Conservation (phyloP, 2,888 invertebrate genomes). For the Andrena praecox region DNA sequence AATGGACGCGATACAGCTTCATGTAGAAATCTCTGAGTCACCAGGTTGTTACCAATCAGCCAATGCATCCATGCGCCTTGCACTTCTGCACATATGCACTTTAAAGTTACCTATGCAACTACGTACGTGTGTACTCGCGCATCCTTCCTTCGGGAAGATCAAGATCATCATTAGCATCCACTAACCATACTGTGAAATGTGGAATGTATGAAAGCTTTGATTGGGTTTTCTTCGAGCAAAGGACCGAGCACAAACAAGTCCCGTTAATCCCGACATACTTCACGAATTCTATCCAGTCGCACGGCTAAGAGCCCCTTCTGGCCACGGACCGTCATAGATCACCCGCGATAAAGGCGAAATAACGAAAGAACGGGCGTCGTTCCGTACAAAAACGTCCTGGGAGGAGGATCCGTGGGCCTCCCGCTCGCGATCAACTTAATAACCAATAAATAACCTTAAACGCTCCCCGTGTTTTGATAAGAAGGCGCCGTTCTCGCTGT, state of each 20-base stretch:
- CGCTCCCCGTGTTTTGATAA: conserved; percentile 79
- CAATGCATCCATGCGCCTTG: too few relatives aligned
- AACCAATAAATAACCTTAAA: conserved; percentile 79
- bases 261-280: conserved; percentile 60
- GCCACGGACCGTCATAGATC: conserved; percentile 49
- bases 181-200: not conserved
- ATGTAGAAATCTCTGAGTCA: too few relatives aligned
- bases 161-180: not conserved
- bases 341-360: conserved; percentile 56
- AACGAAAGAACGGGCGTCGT: conserved; percentile 33
- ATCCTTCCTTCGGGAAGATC: too few relatives aligned
- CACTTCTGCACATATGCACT: too few relatives aligned
- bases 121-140: too few relatives aligned
- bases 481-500: conserved; percentile 63
- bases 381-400: not conserved
- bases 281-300: conserved; percentile 37
- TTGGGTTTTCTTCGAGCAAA: conserved; percentile 14
- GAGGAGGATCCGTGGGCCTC: conserved; percentile 37
- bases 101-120: too few relatives aligned
- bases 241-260: not conserved
- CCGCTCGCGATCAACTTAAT: conserved; percentile 66
- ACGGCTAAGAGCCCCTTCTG: conserved; percentile 21
- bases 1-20: too few relatives aligned
- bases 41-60: too few relatives aligned
- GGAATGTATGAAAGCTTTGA: conserved; percentile 22